Evolutionary conservation across 2,113 vertebrate genomes (phyloP).

Genomic region (Pygoscelis adeliae): DNA sequence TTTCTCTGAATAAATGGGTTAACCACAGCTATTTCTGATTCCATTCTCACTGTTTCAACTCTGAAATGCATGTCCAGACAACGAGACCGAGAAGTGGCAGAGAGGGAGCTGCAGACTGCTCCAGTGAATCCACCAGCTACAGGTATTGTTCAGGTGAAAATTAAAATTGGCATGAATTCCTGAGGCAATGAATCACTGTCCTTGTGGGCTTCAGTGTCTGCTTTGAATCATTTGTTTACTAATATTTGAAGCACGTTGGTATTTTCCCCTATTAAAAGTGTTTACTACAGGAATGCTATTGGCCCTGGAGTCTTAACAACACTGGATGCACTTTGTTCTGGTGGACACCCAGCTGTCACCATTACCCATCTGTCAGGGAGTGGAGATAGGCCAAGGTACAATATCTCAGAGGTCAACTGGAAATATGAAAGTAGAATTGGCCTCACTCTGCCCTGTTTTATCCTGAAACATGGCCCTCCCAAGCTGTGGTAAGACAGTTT

Average conservation of each 20-base stretch:
- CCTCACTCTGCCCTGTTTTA: neutral
- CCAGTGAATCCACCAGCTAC: neutral
- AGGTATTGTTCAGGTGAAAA: constrained; percentile 9
- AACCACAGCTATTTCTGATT: constrained; percentile 47
- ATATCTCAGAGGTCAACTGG: neutral
- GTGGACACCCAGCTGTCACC: neutral
- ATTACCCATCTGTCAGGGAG: neutral
- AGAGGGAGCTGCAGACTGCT: constrained; percentile 24
- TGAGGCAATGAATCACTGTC: constrained; percentile 12
- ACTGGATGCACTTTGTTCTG: neutral
- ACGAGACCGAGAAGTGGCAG: neutral
- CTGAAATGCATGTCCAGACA: constrained; percentile 7
- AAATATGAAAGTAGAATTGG: neutral
- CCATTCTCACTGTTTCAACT: neutral
- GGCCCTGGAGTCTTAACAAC: neutral
- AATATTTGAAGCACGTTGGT: neutral
- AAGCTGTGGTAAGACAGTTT: neutral
- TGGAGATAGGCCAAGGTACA: neutral
- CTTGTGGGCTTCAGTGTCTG: constrained; percentile 21
- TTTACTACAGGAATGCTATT: constrained; percentile 7
- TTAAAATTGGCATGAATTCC: neutral
- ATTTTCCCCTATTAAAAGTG: constrained; percentile 29
- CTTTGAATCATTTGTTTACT: constrained; percentile 54
- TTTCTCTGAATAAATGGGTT: neutral
- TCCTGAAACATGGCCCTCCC: neutral